Evolutionary conservation across 2,888 invertebrate genomes (phyloP), one percentile per base, ranked within the genome.

Genomic region (Drosophila setosimentum): DNA sequence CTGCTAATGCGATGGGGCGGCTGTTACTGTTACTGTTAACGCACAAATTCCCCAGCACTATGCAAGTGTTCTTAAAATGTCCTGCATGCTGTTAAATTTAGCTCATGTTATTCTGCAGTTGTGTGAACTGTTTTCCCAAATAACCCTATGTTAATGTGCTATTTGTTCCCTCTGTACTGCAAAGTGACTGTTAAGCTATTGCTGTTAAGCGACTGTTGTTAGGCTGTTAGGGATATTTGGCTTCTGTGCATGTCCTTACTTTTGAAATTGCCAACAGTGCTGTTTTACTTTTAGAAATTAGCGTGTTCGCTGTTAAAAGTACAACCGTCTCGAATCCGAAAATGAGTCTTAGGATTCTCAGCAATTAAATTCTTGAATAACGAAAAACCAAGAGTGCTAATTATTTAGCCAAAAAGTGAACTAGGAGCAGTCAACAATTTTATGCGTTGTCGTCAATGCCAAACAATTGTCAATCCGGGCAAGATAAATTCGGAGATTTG

Each of bases 401-500:
- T 58, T 66, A 72, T 65, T 74, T 63, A 66, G 62, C 66, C 72
- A 57, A 74, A 74, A 55, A 68, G 32, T 72, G 55, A 64, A 55
- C n/a, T 37, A 29, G 8, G 21, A n/a, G 29, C 37, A 55, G 37
- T 13, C 27, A 37, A 55, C 55, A 65, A 51, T 57, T 57, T 5
- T 42, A 57, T 30, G 1, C 30, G 29, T 29, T 42, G 42, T 49
- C 57, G 29, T 58, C 74, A 71, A 71, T 81, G 74, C 74, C 79
- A 77, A 69, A 71, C 66, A 80, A 81, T 73, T 82, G 76, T 76
- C 76, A 76, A 69, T 55, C 53, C 32, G 49, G 24, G 5, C n/a
- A 18, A 60, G 32, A 73, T 63, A 73, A 77, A 49, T 37, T 50
- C 32, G 37, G 2, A 45, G 48, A 74, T 80, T 84, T 68, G 66